phyloP scores from a whole-genome alignment of 2,113 vertebrate species.

The Rhombomys opimus region DNA sequence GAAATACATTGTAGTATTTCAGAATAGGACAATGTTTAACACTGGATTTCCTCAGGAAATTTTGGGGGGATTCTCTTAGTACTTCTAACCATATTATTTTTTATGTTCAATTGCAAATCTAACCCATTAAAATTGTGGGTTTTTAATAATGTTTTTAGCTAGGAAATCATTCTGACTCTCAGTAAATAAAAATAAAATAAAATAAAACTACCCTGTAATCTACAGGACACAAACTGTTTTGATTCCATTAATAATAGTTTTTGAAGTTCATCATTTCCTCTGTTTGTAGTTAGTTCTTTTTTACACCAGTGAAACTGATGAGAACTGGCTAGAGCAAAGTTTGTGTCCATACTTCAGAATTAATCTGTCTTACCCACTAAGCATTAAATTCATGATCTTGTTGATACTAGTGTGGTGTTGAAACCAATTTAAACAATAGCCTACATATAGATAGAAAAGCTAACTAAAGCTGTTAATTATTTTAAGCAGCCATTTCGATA shows the following conservation, averaged over 20 bases:
- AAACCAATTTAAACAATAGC: background rate
- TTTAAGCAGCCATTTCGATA: background rate
- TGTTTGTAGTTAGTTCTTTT: background rate
- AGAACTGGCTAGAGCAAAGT: background rate
- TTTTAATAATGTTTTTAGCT: background rate
- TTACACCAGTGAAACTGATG: background rate
- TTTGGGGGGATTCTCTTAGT: background rate
- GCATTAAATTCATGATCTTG: background rate
- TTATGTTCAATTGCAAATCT: background rate
- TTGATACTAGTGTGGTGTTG: background rate
- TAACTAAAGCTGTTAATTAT: background rate
- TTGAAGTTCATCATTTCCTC: background rate
- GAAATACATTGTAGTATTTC: conserved; percentile 27
- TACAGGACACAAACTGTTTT: background rate
- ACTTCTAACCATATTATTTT: conserved; percentile 19
- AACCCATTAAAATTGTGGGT: background rate
- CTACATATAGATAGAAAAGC: background rate
- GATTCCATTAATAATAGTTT: background rate
- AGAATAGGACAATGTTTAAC: background rate
- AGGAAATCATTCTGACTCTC: background rate
- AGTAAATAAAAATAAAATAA: background rate
- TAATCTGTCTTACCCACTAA: background rate
- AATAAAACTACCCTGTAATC: background rate
- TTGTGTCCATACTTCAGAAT: background rate
- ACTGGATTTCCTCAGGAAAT: background rate